A percentile compares a stretch with the other conserved stretches of the same genome.
phyloP scores from a whole-genome alignment of 2,797 vertebrate species.

The Pampus argenteus region DNA sequence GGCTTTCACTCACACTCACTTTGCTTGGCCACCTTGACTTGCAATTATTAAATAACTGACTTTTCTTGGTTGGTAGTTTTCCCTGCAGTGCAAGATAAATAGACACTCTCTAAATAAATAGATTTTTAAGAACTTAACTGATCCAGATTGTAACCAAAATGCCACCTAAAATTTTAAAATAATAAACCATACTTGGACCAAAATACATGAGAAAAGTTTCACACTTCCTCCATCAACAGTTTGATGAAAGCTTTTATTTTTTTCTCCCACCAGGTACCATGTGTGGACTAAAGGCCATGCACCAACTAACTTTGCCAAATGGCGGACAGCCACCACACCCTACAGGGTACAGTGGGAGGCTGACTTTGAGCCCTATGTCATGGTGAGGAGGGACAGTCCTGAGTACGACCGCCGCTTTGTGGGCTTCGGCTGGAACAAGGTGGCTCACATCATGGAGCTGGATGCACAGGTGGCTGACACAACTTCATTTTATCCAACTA shows the following conservation, averaged over 20 bases:
- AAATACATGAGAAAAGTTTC: background rate
- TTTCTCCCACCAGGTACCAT: slow-evolving; percentile 88
- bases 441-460: slow-evolving; percentile 98
- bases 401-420: slow-evolving; percentile 98
- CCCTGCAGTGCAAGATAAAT: slow-evolving; percentile 2
- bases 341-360: slow-evolving; percentile 98
- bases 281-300: slow-evolving; percentile 99
- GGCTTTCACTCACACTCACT: too few species aligned
- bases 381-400: slow-evolving; percentile 93
- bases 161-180: background rate
- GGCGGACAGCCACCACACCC: slow-evolving; percentile 96
- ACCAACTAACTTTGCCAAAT: slow-evolving; percentile 98
- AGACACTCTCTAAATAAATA: slow-evolving; percentile 1
- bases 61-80: too few species aligned
- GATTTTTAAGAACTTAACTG: background rate
- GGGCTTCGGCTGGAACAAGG: slow-evolving; percentile 99
- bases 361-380: slow-evolving; percentile 98
- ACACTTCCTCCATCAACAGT: background rate
- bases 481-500: background rate
- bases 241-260: background rate
- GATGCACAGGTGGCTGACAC: slow-evolving; percentile 91
- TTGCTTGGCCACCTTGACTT: too few species aligned
- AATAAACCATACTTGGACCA: background rate
- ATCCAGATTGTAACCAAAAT: slow-evolving; percentile 2
- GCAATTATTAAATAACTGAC: too few species aligned